Evolutionary conservation across 2,113 vertebrate genomes (phyloP), one percentile per base, ranked within the genome.

Genomic region (Crotalus tigris): DNA sequence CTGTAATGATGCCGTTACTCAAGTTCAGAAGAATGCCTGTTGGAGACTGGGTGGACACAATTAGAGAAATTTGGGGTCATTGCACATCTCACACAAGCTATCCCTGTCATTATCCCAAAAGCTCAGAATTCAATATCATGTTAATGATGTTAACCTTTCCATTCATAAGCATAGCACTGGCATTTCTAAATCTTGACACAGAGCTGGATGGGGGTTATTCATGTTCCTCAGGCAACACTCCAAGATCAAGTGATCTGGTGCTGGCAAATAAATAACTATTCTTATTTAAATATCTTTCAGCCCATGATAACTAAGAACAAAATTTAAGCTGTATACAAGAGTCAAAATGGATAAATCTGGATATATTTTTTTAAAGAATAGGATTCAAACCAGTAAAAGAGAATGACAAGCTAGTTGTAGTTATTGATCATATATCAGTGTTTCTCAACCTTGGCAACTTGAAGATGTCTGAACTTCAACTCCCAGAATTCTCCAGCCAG

Each of bases 1-100:
- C 12, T 23, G 69, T 23, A 81, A n/a, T 15, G 9, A 5, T 75
- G 85, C 24, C 57, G 49, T 88, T 69, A 88, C 61, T 15, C 54
- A 33, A 91, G 29, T n/a, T 58, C 17, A 26, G 90, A 93, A 75
- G 39, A 91, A 91, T 46, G 61, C 85, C 61, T 88, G 23, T 17
- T 17, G 26, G 89, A 93, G 90, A 88, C 26, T 57, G 93, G 93
- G 90, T 33, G 89, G 92, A 91, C 44, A 21, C 51, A 88, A 58
- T 93, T 91, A 81, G 59, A 91, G 59, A 86, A 91, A 91, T 88
- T 21, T 81, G 85, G 85, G 46, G 39, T 39, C 1, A 4, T 86
- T 91, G 92, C 64, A 29, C 59, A 87, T 88, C 39, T 91, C 85
- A 75, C 55, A 39, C 39, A 91, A 81, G 39, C 85, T 75, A 46